Evolutionary conservation across 2,888 invertebrate species (phyloP).

Genomic region (Deilephila porcellus): DNA sequence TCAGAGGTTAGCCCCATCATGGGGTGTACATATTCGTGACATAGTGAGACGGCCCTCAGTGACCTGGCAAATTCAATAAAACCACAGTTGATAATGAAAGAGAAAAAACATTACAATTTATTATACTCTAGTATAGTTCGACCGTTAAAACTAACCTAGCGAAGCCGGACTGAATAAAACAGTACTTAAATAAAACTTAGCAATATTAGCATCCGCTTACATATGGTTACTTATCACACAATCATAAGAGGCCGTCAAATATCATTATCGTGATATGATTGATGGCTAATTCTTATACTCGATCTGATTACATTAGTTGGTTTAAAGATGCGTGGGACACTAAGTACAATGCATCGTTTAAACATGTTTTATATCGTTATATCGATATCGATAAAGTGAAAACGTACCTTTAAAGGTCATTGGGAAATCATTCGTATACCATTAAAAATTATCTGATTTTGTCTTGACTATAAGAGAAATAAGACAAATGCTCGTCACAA

Average conservation of each 20-base stretch:
- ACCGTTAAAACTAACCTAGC: no score
- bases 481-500: background rate
- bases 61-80: no score
- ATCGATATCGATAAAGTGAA: slow-evolving; percentile 47
- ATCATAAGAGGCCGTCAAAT: slow-evolving; percentile 78
- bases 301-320: slow-evolving; percentile 71
- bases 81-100: no score
- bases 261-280: slow-evolving; percentile 80
- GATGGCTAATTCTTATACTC: slow-evolving; percentile 73
- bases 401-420: slow-evolving; percentile 52
- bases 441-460: slow-evolving; percentile 10
- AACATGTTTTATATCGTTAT: slow-evolving; percentile 47
- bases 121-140: no score
- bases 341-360: slow-evolving; percentile 75
- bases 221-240: slow-evolving; percentile 64
- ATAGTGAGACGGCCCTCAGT: no score
- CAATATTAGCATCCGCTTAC: slow-evolving; percentile 18
- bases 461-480: background rate
- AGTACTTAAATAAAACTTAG: background rate
- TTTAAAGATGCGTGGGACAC: slow-evolving; percentile 80
- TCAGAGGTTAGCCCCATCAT: no score
- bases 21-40: no score
- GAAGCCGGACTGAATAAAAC: no score
- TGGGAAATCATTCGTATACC: slow-evolving; percentile 39
- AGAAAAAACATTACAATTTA: no score